Evolutionary conservation across 1,140 invertebrate species (phyloP), one percentile per base, ranked within the genome.

Genomic region (Drosophila neocordata): DNA sequence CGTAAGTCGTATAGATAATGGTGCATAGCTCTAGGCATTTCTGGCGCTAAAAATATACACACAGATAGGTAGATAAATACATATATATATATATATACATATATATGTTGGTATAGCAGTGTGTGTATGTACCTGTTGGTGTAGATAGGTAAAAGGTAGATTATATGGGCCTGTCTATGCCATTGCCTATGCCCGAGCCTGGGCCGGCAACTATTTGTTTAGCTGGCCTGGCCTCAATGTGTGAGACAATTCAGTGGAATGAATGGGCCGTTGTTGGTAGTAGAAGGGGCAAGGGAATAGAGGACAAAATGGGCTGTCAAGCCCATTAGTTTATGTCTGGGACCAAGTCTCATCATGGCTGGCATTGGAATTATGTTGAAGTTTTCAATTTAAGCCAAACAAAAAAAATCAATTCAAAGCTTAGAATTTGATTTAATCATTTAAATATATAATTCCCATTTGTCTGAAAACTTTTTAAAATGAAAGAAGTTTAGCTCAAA

Each of bases 21-120:
- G 61, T 71, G 75, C 67, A 83, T 71, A 70, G 65, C 79, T 71
- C 66, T 68, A 51, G 79, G 79, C 78, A 61, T 58, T 48, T 75
- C 58, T 53, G 48, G 48, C 35, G 61, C 58, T 82, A 82, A 78
- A 82, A 75, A 75, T 71, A 82, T 51, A 63, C 48, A 31, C 55
- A 77, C 59, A 69, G 56, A 51, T 57, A 62, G 24, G 34, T 44
- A 62, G 31, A 68, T 7, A 24, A 15, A 8, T 22, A 61, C 38
- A 18, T 18, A 65, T n/a, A 27, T 38, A 48, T 22, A n/a, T 24
- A 48, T 6, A 11, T 60, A 63, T 55, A 20, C 18, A 67, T 44
- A 58, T 12, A n/a, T 35, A n/a, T 24, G 20, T 55, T 31, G 27
- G 27, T 48, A 48, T 18, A 63, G 4, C 27, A 31, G 6, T 59